Percentiles rank a stretch among this genome's conserved stretches.
phyloP scores from a whole-genome alignment of 2,113 vertebrate species.

The Anarrhichthys ocellatus region DNA sequence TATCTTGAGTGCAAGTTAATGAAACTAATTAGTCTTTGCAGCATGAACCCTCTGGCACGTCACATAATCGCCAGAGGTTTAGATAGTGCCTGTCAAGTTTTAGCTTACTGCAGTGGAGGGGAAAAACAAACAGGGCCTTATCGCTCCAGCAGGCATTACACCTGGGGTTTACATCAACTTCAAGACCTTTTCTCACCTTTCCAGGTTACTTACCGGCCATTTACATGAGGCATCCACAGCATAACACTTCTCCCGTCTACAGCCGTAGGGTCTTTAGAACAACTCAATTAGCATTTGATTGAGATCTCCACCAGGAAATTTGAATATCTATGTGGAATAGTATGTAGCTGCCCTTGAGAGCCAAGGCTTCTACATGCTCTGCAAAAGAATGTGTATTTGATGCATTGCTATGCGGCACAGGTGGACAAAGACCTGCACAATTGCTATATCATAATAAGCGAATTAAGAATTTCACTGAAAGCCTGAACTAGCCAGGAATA shows the following conservation, averaged over 20 bases:
- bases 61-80: conserved; percentile 81
- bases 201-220: conserved; percentile 53
- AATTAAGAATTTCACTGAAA: conserved; percentile 32
- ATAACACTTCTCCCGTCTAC: conserved; percentile 28
- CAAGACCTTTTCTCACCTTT: conserved; percentile 65
- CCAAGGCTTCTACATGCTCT: conserved; percentile 11
- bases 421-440: conserved; percentile 21
- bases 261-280: conserved; percentile 16
- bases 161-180: conserved; percentile 75
- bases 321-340: conserved; percentile 44
- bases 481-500: conserved; percentile 15
- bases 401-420: conserved; percentile 33
- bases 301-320: conserved; percentile 43
- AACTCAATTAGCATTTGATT: conserved; percentile 52
- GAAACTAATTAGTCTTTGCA: conserved; percentile 87
- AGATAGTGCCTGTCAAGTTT: conserved; percentile 82
- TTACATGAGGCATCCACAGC: conserved; percentile 44
- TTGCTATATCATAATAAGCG: conserved; percentile 14
- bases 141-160: conserved; percentile 71
- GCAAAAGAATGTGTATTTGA: conserved; percentile 15
- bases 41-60: conserved; percentile 77
- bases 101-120: conserved; percentile 69
- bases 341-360: conserved; percentile 20
- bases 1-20: conserved; percentile 85
- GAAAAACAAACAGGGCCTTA: conserved; percentile 75